Percentiles rank a stretch among this genome's conserved stretches.
Conservation (phyloP, 1,140 invertebrate genomes). For the Drosophila novamexicana region DNA sequence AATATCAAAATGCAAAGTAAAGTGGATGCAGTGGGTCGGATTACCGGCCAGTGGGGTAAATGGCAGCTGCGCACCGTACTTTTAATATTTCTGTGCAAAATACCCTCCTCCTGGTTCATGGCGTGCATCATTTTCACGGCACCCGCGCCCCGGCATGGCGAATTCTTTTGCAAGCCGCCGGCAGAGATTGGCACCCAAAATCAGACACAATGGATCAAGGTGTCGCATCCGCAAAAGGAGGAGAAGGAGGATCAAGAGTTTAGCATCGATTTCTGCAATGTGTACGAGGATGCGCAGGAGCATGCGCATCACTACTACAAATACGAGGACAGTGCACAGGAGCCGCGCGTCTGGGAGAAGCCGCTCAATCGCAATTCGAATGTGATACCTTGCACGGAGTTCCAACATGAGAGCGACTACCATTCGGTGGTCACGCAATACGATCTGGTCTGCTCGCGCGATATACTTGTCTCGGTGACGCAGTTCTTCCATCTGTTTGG, state of each 20-base stretch:
- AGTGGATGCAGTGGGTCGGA: slow-evolving; percentile 80
- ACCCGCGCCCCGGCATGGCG: slow-evolving; percentile 76
- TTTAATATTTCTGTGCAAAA: slow-evolving; percentile 84
- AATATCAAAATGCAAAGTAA: slow-evolving; percentile 77
- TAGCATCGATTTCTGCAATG: slow-evolving; percentile 80
- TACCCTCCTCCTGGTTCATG: slow-evolving; percentile 85
- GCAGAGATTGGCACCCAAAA: slow-evolving; percentile 62
- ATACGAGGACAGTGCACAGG: slow-evolving; percentile 64
- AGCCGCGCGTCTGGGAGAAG: slow-evolving; percentile 74
- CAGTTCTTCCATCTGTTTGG: slow-evolving; percentile 85
- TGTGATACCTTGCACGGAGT: slow-evolving; percentile 80
- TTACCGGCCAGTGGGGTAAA: slow-evolving; percentile 84
- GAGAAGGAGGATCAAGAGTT: slow-evolving; percentile 81
- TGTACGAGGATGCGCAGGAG: slow-evolving; percentile 78
- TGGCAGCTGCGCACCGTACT: slow-evolving; percentile 84
- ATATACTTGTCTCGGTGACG: slow-evolving; percentile 84
- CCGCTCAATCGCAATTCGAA: slow-evolving; percentile 64
- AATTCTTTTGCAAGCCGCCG: slow-evolving; percentile 83
- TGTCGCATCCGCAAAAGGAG: slow-evolving; percentile 80
- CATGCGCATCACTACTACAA: slow-evolving; percentile 81
- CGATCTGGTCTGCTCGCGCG: slow-evolving; percentile 84
- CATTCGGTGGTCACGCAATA: slow-evolving; percentile 83
- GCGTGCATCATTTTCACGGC: slow-evolving; percentile 84
- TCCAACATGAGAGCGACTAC: slow-evolving; percentile 72
- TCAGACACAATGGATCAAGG: slow-evolving; percentile 82